Percentiles rank a stretch among this genome's conserved stretches.
These are phyloP conservation scores for Antheraea assamensis DNA, from an alignment of 2,888 invertebrate species.

Conservation along the genomic window DNA sequence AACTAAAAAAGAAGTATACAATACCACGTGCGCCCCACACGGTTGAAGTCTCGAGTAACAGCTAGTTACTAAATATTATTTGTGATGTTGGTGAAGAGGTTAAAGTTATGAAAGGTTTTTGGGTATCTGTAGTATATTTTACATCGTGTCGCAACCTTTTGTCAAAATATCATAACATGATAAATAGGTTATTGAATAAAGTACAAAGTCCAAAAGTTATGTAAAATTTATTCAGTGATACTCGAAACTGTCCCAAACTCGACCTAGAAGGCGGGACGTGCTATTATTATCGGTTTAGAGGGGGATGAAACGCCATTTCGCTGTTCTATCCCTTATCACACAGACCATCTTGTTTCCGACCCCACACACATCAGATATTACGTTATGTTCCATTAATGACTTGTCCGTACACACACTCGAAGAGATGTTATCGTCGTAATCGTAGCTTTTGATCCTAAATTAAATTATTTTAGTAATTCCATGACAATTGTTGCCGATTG, in stretches of 20 bases:
- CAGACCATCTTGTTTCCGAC: conserved; percentile 38
- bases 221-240: not conserved
- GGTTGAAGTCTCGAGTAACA: no score
- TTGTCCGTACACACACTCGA: conserved; percentile 57
- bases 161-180: not conserved
- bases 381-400: conserved; percentile 75
- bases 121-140: no score
- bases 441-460: conserved; percentile 46
- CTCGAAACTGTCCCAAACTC: not conserved
- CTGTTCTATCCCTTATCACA: conserved; percentile 41
- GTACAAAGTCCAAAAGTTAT: not conserved
- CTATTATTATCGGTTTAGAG: conserved; percentile 3
- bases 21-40: no score
- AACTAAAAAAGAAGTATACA: no score
- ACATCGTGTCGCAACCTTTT: not conserved
- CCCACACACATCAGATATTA: conserved; percentile 58
- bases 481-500: conserved; percentile 38
- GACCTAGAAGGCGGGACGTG: not conserved
- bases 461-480: conserved; percentile 46
- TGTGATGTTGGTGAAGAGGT: no score
- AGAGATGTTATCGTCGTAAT: conserved; percentile 32
- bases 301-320: conserved; percentile 30
- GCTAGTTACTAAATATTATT: no score
- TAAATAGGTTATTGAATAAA: not conserved
- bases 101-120: no score